Percentiles rank a stretch among this genome's conserved stretches.
These are phyloP conservation scores for Solea senegalensis DNA, from an alignment of 2,113 vertebrate genomes.

Conservation along the genomic window DNA sequence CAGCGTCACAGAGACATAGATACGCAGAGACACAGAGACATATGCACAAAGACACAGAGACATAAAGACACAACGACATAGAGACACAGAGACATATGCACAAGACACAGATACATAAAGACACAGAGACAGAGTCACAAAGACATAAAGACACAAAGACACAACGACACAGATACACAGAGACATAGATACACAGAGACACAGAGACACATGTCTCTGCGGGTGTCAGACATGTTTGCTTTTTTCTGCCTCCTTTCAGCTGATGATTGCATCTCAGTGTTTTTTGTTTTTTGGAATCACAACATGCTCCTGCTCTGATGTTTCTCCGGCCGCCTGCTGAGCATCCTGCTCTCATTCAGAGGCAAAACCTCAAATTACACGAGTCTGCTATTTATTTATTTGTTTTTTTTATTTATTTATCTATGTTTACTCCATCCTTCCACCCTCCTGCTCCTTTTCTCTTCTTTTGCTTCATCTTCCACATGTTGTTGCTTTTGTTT, in stretches of 20 bases:
- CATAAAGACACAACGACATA: too few species aligned
- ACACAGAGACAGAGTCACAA: too few species aligned
- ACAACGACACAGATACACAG: too few species aligned
- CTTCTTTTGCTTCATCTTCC: conserved; percentile 6
- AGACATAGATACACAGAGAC: too few species aligned
- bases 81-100: too few species aligned
- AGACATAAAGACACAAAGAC: too few species aligned
- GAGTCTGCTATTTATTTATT: conserved; percentile 12
- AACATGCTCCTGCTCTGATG: conserved; percentile 35
- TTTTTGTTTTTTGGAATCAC: conserved; percentile 22
- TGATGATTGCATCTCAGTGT: conserved; percentile 34
- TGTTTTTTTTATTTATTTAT: conserved; percentile 23
- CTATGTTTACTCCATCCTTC: neutral
- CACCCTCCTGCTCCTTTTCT: neutral
- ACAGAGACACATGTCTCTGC: neutral
- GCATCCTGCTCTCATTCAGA: conserved; percentile 37
- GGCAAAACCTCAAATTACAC: conserved; percentile 45
- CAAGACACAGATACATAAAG: too few species aligned
- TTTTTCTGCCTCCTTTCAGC: conserved; percentile 5
- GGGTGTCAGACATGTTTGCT: conserved; percentile 12
- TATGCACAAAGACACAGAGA: too few species aligned
- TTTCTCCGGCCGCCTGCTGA: conserved; percentile 22
- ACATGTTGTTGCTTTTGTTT: conserved; percentile 47
- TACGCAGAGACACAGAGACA: too few species aligned
- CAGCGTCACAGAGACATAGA: neutral